Conservation (phyloP, 2,797 vertebrate species). For the Leucoraja ocellata region DNA sequence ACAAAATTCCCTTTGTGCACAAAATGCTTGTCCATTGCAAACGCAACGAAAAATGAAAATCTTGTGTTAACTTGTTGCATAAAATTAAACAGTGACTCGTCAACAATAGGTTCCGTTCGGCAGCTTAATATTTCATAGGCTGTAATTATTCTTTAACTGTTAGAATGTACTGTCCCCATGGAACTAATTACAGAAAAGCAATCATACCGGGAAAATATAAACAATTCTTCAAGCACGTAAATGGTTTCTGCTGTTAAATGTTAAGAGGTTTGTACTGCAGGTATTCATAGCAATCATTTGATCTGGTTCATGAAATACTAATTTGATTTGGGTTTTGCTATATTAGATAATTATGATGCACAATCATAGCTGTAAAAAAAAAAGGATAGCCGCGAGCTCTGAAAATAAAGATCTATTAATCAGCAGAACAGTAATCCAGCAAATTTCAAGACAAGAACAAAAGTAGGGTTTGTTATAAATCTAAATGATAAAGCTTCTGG, state of each 20-base stretch:
- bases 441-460: constrained; percentile 41
- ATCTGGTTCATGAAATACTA: constrained; percentile 82
- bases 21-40: constrained; percentile 80
- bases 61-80: constrained; percentile 88
- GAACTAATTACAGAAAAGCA: constrained; percentile 97
- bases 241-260: constrained; percentile 75
- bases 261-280: constrained; percentile 80
- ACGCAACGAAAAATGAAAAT: constrained; percentile 78
- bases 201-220: constrained; percentile 92
- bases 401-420: constrained; percentile 65
- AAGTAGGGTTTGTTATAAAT: constrained; percentile 41
- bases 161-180: constrained; percentile 90
- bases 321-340: constrained; percentile 83
- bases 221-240: constrained; percentile 99
- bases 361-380: constrained; percentile 59
- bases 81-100: constrained; percentile 71
- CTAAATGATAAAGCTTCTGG: constrained; percentile 45
- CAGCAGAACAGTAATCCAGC: constrained; percentile 50
- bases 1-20: constrained; percentile 78
- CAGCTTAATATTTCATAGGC: constrained; percentile 93
- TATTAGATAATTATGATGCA: constrained; percentile 90
- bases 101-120: constrained; percentile 76
- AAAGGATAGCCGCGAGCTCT: constrained; percentile 62
- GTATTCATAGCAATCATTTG: constrained; percentile 89
- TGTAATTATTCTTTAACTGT: constrained; percentile 97